Base-by-base conservation (phyloP, 2,113 vertebrate genomes). In the Aix galericulata region DNA sequence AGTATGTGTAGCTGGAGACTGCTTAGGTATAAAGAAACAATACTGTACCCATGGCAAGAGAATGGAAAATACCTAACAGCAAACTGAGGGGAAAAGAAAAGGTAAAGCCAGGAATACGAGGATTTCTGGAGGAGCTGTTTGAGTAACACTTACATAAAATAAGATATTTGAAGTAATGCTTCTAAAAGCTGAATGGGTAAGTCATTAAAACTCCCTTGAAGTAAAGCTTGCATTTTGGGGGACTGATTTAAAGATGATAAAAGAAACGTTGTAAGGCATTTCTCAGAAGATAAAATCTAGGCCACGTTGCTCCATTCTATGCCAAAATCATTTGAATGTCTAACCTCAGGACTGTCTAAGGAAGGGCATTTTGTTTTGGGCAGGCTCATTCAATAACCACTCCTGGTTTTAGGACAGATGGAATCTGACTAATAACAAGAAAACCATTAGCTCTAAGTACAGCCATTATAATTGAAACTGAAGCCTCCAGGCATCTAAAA, bases 391-490 rank as follows among this genome's bases (percentile, higher is more conserved):
- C 90, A 75, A 31, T 67, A 67, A 20, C 72, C 38, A 40, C 34
- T 60, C 60, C 68, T 63, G 60, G 66, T 53, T 89, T 63, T 60
- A 42, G 92, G 90, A 79, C 88, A 86, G 94, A 90, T 88, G 94
- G 89, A 75, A 68, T 68, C 88, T 91, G 86, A 89, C 78, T 89
- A 91, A 90, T 64, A 86, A 73, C 88, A 92, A 82, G 77, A 78
- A 91, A 92, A 56, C 78, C 55, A 69, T 89, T 88, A 95, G 68
- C 68, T 64, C 3, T 25, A 38, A 93, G 80, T 44, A 53, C 77
- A 78, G 69, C 80, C 2, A 0, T 62, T 84, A 14, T 55, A 93
- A 94, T 81, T 93, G 86, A 84, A 95, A 75, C 13, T 1, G 44
- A 62, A 62, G 75, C 88, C 85, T 91, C 71, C 55, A 56, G 95